Base-by-base conservation (phyloP, 2,888 invertebrate genomes). In the Cylloceria caligata region DNA sequence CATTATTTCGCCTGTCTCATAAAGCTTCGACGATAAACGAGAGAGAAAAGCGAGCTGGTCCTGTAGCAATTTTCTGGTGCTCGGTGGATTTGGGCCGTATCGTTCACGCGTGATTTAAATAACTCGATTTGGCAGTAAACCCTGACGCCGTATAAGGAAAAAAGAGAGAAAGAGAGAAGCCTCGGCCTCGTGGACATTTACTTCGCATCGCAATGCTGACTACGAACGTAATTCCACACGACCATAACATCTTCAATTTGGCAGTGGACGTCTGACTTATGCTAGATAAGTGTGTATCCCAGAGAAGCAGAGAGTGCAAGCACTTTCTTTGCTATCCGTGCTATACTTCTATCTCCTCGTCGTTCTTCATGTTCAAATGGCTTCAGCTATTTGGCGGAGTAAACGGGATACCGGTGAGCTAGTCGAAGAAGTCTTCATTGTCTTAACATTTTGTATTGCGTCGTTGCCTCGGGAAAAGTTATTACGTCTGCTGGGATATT, bases 61-160 rank as follows among this genome's bases (percentile, higher is more conserved):
- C 62, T 24, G 24, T 24, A 57, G 27, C 57, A 30, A 30, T 65
- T 68, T 16, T 49, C 16, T 49, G 27, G 24, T 64, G 67, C 67
- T 45, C 47, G 65, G 39, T 47, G 21, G 76, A 75, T 76, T 77
- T 77, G 64, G 81, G 69, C 78, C 82, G 80, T 78, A 76, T 80
- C 81, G 83, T 83, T 78, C 81, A 49, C 74, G 78, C 81, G 80
- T 86, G 84, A 86, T 87, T 87, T 85, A 86, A 86, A 85, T 86
- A 81, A 84, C 83, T 73, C 87, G 81, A 87, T 86, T 87, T 87
- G 87, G 87, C 87, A 87, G 78, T 81, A 83, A 81, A 83, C 80
- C 80, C 81, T 76, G 68, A 74, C 76, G 75, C 65, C 78, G 83
- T 84, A 73, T 68, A 64, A 76, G 69, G 34, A 80, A 42, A 68